Evolutionary conservation across 2,888 invertebrate genomes (phyloP).

Genomic region (Mellilla xanthometata): DNA sequence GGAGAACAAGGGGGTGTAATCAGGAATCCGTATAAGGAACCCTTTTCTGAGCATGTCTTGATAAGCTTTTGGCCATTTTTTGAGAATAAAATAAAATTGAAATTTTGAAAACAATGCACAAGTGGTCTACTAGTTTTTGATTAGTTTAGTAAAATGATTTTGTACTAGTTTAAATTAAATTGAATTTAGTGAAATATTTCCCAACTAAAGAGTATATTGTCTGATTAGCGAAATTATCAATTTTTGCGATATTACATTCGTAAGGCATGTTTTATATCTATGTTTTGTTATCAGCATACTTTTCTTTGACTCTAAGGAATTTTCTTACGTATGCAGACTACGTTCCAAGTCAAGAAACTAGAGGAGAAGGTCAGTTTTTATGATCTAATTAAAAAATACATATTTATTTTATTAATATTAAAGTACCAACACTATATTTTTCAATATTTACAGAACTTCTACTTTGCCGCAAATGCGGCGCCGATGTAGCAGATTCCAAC

Average conservation of each 20-base stretch:
- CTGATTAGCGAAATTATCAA: too few relatives aligned
- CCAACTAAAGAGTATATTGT: too few relatives aligned
- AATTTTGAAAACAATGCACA: not conserved
- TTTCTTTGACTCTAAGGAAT: conserved; percentile 39
- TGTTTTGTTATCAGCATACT: conserved; percentile 38
- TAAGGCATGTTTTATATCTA: conserved; percentile 57
- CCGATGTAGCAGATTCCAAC: conserved; percentile 79
- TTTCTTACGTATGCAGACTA: conserved; percentile 41
- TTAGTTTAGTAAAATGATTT: too few relatives aligned
- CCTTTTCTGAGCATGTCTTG: too few relatives aligned
- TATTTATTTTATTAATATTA: not conserved
- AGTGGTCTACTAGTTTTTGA: not conserved
- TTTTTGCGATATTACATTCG: not conserved
- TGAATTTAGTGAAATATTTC: too few relatives aligned
- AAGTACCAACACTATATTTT: too few relatives aligned
- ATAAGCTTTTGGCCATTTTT: too few relatives aligned
- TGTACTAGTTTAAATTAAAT: not conserved
- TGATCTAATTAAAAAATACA: too few relatives aligned
- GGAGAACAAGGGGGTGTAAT: too few relatives aligned
- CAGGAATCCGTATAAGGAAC: too few relatives aligned
- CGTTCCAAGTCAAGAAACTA: conserved; percentile 37
- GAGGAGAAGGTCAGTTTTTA: conserved; percentile 54
- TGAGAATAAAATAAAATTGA: too few relatives aligned
- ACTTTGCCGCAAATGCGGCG: conserved; percentile 83
- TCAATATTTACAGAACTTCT: conserved; percentile 70